Evolutionary conservation across 2,797 vertebrate genomes (phyloP).

Genomic region (Euthynnus affinis): DNA sequence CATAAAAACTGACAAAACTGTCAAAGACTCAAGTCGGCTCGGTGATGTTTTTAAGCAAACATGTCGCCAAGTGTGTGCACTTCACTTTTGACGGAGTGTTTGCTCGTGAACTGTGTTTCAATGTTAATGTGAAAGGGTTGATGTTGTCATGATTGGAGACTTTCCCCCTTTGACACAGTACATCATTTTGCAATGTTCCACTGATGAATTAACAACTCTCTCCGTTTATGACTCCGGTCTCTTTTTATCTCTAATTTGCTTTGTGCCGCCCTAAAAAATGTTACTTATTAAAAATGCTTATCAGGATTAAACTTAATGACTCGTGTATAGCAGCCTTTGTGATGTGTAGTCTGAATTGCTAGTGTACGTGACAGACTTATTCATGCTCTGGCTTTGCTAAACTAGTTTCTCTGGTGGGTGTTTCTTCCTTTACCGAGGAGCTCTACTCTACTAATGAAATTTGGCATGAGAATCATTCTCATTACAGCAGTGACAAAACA

Average conservation of each 20-base stretch:
- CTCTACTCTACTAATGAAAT: constrained; percentile 8
- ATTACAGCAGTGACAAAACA: constrained; percentile 34
- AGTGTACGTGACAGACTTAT: constrained; percentile 20
- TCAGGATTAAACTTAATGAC: constrained; percentile 19
- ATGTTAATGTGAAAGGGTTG: no score
- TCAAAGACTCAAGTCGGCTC: background rate
- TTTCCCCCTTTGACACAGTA: constrained; percentile 4
- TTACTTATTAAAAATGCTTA: constrained; percentile 30
- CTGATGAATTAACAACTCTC: constrained; percentile 11
- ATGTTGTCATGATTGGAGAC: background rate
- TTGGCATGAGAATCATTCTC: constrained; percentile 23
- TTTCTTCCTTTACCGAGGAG: background rate
- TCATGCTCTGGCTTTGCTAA: constrained; percentile 31
- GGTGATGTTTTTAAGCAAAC: background rate
- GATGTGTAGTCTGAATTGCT: constrained; percentile 29
- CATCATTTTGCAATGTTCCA: constrained; percentile 29
- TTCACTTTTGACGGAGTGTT: background rate
- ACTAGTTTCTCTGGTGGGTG: constrained; percentile 5
- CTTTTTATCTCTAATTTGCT: constrained; percentile 42
- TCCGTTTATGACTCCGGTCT: background rate
- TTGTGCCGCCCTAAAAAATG: constrained; percentile 14
- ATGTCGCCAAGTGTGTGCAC: background rate
- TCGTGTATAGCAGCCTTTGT: background rate
- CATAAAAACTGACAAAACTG: background rate
- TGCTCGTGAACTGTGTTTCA: background rate